Base-by-base conservation (phyloP, 2,888 invertebrate species). In the Phyto melanocephala region DNA sequence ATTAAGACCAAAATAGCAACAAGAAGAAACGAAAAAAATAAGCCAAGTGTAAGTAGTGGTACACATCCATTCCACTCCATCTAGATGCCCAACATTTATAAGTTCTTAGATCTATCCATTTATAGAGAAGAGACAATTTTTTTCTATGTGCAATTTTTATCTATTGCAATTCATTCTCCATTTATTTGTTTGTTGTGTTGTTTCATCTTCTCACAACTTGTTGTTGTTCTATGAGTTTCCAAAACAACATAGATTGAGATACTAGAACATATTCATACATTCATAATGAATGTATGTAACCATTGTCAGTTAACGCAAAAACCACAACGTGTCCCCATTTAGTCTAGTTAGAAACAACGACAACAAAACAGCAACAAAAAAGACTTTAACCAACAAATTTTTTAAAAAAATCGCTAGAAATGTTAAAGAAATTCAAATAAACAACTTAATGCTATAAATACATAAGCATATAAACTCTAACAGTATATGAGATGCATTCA, bases 311-410 rank as follows among this genome's bases (percentile, higher is more conserved):
- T 74, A 78, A 74, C 77, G 77, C 50, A 70, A 56, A 77, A 78
- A 78, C 77, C 77, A 74, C 81, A 81, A 74, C 52, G 63, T 78
- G 81, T 74, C 77, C 81, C 81, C 81, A 77, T 78, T 81, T 78
- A 78, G 81, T 81, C 77, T 78, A 63, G 77, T 56, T 78, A 63
- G 77, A 56, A n/a, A 40, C 35, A 17, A 56, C 33, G 10, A 10
- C 11, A 7, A 58, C 22, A n/a, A 40, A 71, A 63, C 24, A 52
- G 15, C 15, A 62, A 35, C 52, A 70, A 28, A 17, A 47, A 78
- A 35, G 40, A 28, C 17, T 70, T 52, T 50, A 72, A 62, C 17
- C 13, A 45, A 58, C 22, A 54, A 52, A n/a, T 24, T 22, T 52
- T 11, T 52, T 45, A 45, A 33, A 52, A 70, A 77, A 77, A 70